phyloP scores from a whole-genome alignment of 2,888 invertebrate species.

The Charanyca ferruginea region DNA sequence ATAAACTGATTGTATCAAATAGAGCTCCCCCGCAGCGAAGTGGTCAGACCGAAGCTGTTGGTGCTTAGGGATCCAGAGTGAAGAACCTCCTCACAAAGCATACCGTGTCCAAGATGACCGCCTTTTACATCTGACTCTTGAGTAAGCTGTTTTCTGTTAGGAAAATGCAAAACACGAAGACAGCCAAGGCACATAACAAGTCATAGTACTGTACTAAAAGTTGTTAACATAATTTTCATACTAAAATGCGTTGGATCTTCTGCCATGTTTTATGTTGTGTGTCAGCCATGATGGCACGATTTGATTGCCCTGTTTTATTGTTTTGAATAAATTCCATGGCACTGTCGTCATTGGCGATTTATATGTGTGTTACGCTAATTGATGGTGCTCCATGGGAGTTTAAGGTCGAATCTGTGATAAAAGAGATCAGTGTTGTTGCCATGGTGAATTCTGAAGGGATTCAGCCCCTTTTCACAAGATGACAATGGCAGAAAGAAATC shows the following conservation, averaged over 20 bases:
- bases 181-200: background rate
- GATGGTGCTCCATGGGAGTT: slow-evolving; percentile 31
- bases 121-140: too few relatives aligned
- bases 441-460: background rate
- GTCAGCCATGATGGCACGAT: slow-evolving; percentile 31
- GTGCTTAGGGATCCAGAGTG: too few relatives aligned
- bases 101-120: too few relatives aligned
- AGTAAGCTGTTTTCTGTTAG: too few relatives aligned
- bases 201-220: background rate
- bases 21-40: too few relatives aligned
- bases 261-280: background rate
- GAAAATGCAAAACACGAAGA: too few relatives aligned
- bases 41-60: too few relatives aligned
- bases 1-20: too few relatives aligned
- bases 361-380: slow-evolving; percentile 44
- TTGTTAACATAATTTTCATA: background rate
- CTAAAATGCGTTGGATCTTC: slow-evolving; percentile 19
- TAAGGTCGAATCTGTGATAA: slow-evolving; percentile 9
- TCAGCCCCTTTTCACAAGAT: too few relatives aligned
- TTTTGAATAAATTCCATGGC: slow-evolving; percentile 56
- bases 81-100: too few relatives aligned
- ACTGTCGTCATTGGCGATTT: slow-evolving; percentile 47
- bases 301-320: slow-evolving; percentile 59
- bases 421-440: slow-evolving; percentile 3
- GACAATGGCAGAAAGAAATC: too few relatives aligned